A percentile compares a stretch with the other conserved stretches of the same genome.
These are phyloP conservation scores for Enteromius thamalakanensis DNA, from an alignment of 2,797 vertebrate genomes.

Conservation along the genomic window DNA sequence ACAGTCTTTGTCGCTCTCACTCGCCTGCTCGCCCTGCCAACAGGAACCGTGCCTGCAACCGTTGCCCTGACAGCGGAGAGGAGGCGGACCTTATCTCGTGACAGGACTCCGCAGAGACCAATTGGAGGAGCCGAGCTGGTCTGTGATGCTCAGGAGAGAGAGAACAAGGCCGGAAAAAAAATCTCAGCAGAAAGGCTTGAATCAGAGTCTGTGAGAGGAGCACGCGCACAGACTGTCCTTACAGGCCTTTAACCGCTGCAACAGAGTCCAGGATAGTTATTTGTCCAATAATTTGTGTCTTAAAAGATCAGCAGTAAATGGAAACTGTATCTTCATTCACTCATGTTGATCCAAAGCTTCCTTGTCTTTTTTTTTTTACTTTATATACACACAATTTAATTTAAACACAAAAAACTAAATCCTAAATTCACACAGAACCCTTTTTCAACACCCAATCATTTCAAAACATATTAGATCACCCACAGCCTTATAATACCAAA, in stretches of 20 bases:
- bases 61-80: constrained; percentile 63
- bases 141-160: constrained; percentile 47
- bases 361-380: neutral
- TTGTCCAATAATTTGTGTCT: neutral
- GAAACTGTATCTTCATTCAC: neutral
- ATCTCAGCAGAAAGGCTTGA: constrained; percentile 41
- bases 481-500: no score
- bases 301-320: neutral
- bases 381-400: no score
- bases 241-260: neutral
- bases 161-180: constrained; percentile 10
- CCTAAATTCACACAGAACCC: no score
- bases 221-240: neutral
- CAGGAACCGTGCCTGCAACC: constrained; percentile 59
- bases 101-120: constrained; percentile 58
- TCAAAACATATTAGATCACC: no score
- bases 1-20: constrained; percentile 88
- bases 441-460: no score
- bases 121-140: constrained; percentile 53
- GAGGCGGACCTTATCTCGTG: constrained; percentile 62
- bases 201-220: constrained; percentile 36
- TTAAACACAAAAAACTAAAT: no score
- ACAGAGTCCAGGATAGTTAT: neutral
- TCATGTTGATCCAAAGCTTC: neutral
- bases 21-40: constrained; percentile 75